A percentile compares a stretch with the other conserved stretches of the same genome.
These are phyloP conservation scores for Cyprinodon diabolis DNA, from an alignment of 2,797 vertebrate species.

Conservation along the genomic window DNA sequence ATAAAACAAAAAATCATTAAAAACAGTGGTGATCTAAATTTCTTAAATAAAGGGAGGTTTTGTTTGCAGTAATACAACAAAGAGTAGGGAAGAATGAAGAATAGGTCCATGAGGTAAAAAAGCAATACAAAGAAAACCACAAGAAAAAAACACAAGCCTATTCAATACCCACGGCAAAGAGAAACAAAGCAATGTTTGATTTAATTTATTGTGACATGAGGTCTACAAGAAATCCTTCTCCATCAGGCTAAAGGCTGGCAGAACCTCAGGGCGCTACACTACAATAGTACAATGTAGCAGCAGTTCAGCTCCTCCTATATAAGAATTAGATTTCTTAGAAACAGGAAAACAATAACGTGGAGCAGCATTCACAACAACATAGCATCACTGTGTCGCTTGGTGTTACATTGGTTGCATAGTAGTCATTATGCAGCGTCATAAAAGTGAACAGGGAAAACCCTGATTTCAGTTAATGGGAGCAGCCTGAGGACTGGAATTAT, in stretches of 20 bases:
- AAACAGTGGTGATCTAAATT: not conserved
- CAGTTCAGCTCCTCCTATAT: slow-evolving; percentile 59
- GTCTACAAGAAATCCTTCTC: slow-evolving; percentile 47
- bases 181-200: slow-evolving; percentile 54
- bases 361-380: slow-evolving; percentile 46
- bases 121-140: no score
- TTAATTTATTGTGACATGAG: slow-evolving; percentile 59
- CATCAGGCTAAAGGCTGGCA: slow-evolving; percentile 44
- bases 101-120: not conserved
- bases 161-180: slow-evolving; percentile 55
- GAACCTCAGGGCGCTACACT: slow-evolving; percentile 45
- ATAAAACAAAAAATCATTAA: not conserved
- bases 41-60: not conserved
- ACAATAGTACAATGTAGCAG: slow-evolving; percentile 40
- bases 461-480: slow-evolving; percentile 48
- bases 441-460: slow-evolving; percentile 54
- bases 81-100: not conserved
- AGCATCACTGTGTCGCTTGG: slow-evolving; percentile 50
- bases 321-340: slow-evolving; percentile 55
- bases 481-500: slow-evolving; percentile 58
- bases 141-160: slow-evolving; percentile 8
- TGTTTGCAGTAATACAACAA: not conserved
- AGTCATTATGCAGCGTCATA: slow-evolving; percentile 68
- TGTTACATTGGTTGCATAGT: slow-evolving; percentile 66
- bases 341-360: slow-evolving; percentile 47